Conservation (phyloP, 2,888 invertebrate genomes). For the Stomorhina lunata region DNA sequence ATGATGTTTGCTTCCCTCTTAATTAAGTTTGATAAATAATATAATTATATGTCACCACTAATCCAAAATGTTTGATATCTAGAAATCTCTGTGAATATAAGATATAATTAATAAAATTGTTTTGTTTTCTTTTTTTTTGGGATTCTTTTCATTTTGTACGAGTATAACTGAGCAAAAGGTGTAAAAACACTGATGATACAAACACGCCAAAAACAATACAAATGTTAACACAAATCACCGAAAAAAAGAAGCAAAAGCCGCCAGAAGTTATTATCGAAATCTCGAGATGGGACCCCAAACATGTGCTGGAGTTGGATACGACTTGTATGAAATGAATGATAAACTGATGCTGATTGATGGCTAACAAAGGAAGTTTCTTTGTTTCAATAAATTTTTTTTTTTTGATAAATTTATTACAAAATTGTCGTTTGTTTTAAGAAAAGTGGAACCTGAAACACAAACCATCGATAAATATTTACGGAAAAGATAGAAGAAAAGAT, state of each 20-base stretch:
- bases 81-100: constrained; percentile 45
- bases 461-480: constrained; percentile 1
- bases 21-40: constrained; percentile 34
- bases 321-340: constrained; percentile 38
- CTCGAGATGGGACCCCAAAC: background rate
- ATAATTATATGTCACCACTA: constrained; percentile 60
- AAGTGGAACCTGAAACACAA: constrained; percentile 51
- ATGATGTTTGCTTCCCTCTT: background rate
- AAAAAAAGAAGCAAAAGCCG: constrained; percentile 41
- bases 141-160: background rate
- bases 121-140: constrained; percentile 4
- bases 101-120: constrained; percentile 65
- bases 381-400: constrained; percentile 78
- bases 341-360: constrained; percentile 75
- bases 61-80: constrained; percentile 60
- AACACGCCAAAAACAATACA: constrained; percentile 22
- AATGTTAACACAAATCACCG: constrained; percentile 10
- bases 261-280: too few relatives aligned
- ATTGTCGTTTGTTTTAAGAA: constrained; percentile 71
- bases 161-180: constrained; percentile 50
- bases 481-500: background rate
- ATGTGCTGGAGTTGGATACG: background rate
- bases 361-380: constrained; percentile 73
- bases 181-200: constrained; percentile 64
- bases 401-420: constrained; percentile 76